Conservation (phyloP, 2,113 vertebrate species). For the Nerophis lumbriciformis region DNA sequence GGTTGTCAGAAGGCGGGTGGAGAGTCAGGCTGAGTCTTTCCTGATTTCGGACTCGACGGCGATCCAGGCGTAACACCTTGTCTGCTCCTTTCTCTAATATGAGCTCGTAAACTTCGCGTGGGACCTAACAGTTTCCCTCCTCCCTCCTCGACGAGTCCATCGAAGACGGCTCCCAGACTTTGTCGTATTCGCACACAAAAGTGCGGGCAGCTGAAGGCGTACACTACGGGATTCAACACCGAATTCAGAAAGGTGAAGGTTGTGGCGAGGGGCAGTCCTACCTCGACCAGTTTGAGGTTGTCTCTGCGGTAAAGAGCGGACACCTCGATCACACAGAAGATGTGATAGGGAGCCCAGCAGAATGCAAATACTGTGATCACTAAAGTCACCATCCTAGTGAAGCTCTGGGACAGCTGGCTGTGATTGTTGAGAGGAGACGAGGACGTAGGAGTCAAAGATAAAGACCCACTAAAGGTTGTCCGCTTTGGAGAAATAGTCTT, state of each 20-base stretch:
- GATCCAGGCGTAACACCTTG: constrained; percentile 3
- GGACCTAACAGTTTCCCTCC: constrained; percentile 15
- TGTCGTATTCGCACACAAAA: constrained; percentile 72
- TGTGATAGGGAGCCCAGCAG: constrained; percentile 86
- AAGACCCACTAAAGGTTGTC: background rate
- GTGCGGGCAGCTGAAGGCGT: constrained; percentile 87
- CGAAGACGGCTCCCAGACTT: constrained; percentile 61
- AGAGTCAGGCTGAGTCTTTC: background rate
- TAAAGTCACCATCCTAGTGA: constrained; percentile 80
- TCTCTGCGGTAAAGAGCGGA: constrained; percentile 37
- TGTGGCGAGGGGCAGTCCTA: constrained; percentile 66
- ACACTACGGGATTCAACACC: constrained; percentile 85
- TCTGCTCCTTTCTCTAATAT: constrained; percentile 21
- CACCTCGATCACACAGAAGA: constrained; percentile 78
- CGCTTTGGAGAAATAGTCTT: constrained; percentile 6
- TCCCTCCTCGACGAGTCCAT: constrained; percentile 68
- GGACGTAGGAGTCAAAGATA: background rate
- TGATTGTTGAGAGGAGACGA: constrained; percentile 4
- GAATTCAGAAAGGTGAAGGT: constrained; percentile 79
- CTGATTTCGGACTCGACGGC: background rate
- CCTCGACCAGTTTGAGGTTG: constrained; percentile 26
- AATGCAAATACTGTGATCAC: constrained; percentile 81
- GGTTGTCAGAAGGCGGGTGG: background rate
- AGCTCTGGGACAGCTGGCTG: constrained; percentile 68
- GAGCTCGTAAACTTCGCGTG: constrained; percentile 20